Evolutionary conservation across 2,888 invertebrate species (phyloP).

Genomic region (Idaea dimidiata): DNA sequence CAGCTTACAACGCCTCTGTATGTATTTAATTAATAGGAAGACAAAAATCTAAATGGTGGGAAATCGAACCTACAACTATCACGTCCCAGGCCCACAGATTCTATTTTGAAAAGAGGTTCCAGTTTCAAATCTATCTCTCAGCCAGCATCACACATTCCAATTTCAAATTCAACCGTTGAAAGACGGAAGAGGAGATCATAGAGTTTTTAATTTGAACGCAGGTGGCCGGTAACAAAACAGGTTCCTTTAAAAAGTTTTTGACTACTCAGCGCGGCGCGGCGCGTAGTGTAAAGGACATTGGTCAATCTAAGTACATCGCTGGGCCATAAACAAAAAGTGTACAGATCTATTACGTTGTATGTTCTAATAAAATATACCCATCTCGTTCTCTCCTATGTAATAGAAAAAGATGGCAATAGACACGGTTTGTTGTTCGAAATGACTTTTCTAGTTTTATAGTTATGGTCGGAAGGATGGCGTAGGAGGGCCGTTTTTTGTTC

Average conservation of each 20-base stretch:
- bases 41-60: too few species aligned
- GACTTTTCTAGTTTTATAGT: not conserved
- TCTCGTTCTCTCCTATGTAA: not conserved
- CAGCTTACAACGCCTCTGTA: too few species aligned
- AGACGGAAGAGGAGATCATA: slow-evolving; percentile 9
- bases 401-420: not conserved
- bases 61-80: too few species aligned
- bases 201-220: slow-evolving; percentile 26
- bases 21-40: too few species aligned
- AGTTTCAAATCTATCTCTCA: not conserved
- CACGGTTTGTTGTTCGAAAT: not conserved
- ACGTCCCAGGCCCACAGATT: too few species aligned
- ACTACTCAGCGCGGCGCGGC: slow-evolving; percentile 29
- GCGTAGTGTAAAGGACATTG: slow-evolving; percentile 10
- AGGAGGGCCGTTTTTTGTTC: not conserved
- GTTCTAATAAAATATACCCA: not conserved
- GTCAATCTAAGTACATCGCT: not conserved
- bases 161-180: not conserved
- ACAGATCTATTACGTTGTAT: not conserved
- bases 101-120: not conserved
- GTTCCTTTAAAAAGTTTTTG: slow-evolving; percentile 22
- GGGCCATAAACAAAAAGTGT: not conserved
- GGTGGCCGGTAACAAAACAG: slow-evolving; percentile 25
- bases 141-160: not conserved
- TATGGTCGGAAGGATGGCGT: not conserved